Base-by-base conservation (phyloP, 2,888 invertebrate genomes). In the Clepsis dumicolana region DNA sequence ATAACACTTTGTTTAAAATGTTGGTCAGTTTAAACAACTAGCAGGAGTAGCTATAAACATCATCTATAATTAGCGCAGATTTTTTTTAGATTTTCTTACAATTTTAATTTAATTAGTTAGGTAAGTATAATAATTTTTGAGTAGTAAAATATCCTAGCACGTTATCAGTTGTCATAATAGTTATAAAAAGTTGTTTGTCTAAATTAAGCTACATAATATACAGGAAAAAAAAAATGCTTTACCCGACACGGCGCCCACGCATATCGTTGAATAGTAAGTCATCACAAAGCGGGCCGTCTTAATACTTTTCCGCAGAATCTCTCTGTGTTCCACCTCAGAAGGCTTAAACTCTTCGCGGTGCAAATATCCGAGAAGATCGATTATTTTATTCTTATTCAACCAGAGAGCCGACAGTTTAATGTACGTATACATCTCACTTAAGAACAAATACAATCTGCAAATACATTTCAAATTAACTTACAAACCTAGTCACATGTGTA, bases 361-460 rank as follows among this genome's bases (percentile, higher is more conserved):
- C 73, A 94, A 79, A 80, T 87, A 92, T 71, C 88, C 72, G 32
- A 94, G 81, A 1, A 94, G 83, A 57, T 79, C 78, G 69, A 87
- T 72, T 41, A 94, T 87, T 80, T 93, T 90, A 24, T 86, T 75
- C 74, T 83, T 90, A 72, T 94, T 93, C 69, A 86, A 71, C 92
- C 93, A 92, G 76, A 94, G 92, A 59, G 89, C 92, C 18, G 85
- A 84, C 25, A 94, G 76, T 80, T 94, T 94, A 73, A 94, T 87
- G 74, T 91, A 93, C 5, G 94, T 94, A 71, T 93, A 94, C 87
- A 93, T 92, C 80, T 94, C 94, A 73, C 94, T 94, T 29, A 94
- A 84, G 73, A 93, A 93, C 72, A 94, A 83, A 74, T 94, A 94
- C 44, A 94, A 78, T 44, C 94, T 94, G 86, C 56, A 88, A 89